Percentiles rank a stretch among this genome's conserved stretches.
Conservation (phyloP, 2,797 vertebrate genomes). For the Pelochelys cantorii region DNA sequence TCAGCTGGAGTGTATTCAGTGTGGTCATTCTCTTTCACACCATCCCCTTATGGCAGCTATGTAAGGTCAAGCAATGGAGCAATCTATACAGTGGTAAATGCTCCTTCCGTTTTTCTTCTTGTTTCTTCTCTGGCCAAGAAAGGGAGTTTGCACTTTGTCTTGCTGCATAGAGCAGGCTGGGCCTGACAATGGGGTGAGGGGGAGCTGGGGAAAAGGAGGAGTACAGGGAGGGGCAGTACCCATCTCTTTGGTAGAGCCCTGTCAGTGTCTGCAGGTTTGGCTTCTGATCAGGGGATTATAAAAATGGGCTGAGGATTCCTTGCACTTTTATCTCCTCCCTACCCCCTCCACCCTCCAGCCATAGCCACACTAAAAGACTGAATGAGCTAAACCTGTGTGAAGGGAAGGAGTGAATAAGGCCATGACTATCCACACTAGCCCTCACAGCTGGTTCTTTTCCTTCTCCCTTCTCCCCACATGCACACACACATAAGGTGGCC, state of each 20-base stretch:
- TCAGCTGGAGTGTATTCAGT: conserved; percentile 39
- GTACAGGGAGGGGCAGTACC: background rate
- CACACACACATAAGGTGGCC: no score
- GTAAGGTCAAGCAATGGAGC: background rate
- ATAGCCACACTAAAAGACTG: background rate
- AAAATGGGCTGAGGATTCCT: background rate
- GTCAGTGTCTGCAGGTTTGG: background rate
- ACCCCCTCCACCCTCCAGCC: no score
- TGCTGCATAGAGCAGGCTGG: background rate
- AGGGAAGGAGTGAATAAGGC: background rate
- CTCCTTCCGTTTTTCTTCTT: background rate
- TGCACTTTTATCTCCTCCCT: background rate
- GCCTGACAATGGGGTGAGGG: background rate
- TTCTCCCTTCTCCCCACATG: background rate
- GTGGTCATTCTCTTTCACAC: background rate
- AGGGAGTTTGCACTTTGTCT: accelerated
- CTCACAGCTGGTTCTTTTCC: background rate
- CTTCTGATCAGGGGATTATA: background rate
- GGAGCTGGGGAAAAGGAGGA: background rate
- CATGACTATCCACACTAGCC: background rate
- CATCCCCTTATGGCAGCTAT: background rate
- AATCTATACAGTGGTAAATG: accelerated
- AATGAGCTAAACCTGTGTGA: background rate
- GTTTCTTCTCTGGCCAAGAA: background rate
- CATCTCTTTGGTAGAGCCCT: no score